These are phyloP conservation scores for Papilio elwesi DNA, from an alignment of 2,888 invertebrate species.

Conservation along the genomic window DNA sequence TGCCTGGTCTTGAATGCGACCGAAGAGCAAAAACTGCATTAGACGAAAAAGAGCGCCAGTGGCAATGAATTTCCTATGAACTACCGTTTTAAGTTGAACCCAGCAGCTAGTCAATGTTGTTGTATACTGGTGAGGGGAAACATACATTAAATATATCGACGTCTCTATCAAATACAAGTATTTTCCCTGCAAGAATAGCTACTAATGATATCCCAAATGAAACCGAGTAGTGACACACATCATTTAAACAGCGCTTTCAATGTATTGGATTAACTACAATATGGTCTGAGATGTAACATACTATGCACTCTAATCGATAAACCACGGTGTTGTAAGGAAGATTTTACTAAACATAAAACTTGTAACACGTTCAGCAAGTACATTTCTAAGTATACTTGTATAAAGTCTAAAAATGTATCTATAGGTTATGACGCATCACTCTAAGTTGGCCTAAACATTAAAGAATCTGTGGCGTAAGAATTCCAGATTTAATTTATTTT, in stretches of 20 bases:
- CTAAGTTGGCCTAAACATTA: neutral
- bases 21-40: constrained; percentile 65
- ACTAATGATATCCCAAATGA: too few species aligned
- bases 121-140: constrained; percentile 54
- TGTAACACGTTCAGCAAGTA: too few species aligned
- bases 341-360: too few species aligned
- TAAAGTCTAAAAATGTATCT: neutral
- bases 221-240: too few species aligned
- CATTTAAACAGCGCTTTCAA: too few species aligned
- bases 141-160: constrained; percentile 41
- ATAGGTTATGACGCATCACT: neutral
- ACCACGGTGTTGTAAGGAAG: too few species aligned
- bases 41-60: constrained; percentile 48
- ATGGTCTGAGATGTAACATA: too few species aligned
- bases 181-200: too few species aligned
- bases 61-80: constrained; percentile 77
- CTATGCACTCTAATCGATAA: too few species aligned
- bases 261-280: too few species aligned
- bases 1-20: constrained; percentile 52
- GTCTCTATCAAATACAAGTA: too few species aligned
- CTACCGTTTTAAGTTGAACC: constrained; percentile 64
- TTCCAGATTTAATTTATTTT: neutral
- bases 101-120: constrained; percentile 64
- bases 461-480: neutral
- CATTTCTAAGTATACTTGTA: too few species aligned